These are phyloP conservation scores for Hylia prasina DNA, from an alignment of 2,113 vertebrate species.

Conservation along the genomic window DNA sequence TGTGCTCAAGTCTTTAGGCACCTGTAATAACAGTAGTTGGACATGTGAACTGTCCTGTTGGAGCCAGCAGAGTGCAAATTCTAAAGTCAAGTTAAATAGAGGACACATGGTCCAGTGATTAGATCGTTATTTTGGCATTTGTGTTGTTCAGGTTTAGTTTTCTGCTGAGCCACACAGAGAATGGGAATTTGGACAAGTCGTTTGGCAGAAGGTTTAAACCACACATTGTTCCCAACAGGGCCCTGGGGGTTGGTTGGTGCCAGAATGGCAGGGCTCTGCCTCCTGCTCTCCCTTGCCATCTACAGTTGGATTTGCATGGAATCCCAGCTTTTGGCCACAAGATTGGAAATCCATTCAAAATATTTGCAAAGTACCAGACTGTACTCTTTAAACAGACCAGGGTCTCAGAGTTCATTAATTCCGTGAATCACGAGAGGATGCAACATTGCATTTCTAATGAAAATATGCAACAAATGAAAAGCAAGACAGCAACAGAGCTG, in stretches of 20 bases:
- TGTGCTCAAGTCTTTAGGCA: constrained; percentile 57
- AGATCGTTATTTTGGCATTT: constrained; percentile 35
- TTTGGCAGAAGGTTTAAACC: constrained; percentile 9
- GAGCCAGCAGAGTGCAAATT: background rate
- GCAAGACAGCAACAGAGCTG: background rate
- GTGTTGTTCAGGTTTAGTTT: constrained; percentile 5
- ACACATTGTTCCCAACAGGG: background rate
- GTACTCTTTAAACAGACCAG: background rate
- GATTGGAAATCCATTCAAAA: background rate
- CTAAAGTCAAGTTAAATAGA: constrained; percentile 50
- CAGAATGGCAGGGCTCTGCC: background rate
- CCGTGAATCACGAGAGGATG: background rate
- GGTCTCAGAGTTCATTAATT: background rate
- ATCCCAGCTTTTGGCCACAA: background rate
- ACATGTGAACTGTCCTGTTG: constrained; percentile 8
- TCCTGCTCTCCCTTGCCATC: background rate
- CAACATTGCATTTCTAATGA: background rate
- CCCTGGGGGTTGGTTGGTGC: background rate
- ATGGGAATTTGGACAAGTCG: background rate
- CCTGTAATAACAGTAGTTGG: constrained; percentile 46
- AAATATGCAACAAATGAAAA: background rate
- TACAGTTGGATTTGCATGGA: background rate
- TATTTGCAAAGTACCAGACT: background rate
- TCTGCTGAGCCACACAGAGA: background rate
- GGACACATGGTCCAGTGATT: constrained; percentile 33